Evolutionary conservation across 2,888 invertebrate species (phyloP).

Genomic region (Pterostichus madidus): DNA sequence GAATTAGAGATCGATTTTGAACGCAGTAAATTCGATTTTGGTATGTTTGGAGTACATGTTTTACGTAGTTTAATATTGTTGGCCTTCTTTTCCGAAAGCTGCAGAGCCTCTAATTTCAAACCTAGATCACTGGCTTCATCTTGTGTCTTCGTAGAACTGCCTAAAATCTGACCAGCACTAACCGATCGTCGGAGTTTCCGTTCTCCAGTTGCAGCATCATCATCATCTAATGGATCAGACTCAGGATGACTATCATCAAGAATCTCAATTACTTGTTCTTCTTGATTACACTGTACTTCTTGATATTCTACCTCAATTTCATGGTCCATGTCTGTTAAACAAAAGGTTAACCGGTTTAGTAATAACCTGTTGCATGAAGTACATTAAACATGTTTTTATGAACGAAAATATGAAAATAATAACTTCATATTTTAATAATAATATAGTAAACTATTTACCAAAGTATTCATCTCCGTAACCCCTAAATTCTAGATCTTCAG

Average conservation of each 20-base stretch:
- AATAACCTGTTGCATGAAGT: constrained; percentile 23
- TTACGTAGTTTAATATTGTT: neutral
- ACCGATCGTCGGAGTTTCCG: constrained; percentile 47
- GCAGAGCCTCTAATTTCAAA: constrained; percentile 36
- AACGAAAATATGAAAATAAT: neutral
- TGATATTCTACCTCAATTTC: constrained; percentile 45
- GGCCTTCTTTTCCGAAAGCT: neutral
- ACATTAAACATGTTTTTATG: neutral
- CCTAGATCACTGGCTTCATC: constrained; percentile 17
- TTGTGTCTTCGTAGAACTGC: neutral
- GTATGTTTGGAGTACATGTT: neutral
- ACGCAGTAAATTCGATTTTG: constrained; percentile 19
- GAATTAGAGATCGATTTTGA: constrained; percentile 6
- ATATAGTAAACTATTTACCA: constrained; percentile 57
- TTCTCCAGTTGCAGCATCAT: neutral
- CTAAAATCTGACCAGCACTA: constrained; percentile 39
- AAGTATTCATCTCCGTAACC: constrained; percentile 66
- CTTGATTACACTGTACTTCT: constrained; percentile 1
- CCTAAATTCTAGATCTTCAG: constrained; percentile 46
- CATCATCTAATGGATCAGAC: neutral
- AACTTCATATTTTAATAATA: neutral
- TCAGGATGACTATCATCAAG: neutral
- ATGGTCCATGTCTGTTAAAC: constrained; percentile 58
- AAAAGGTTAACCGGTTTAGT: constrained; percentile 24
- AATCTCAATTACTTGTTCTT: constrained; percentile 3